Conservation (phyloP, 2,888 invertebrate genomes). For the Nectonema munidae region DNA sequence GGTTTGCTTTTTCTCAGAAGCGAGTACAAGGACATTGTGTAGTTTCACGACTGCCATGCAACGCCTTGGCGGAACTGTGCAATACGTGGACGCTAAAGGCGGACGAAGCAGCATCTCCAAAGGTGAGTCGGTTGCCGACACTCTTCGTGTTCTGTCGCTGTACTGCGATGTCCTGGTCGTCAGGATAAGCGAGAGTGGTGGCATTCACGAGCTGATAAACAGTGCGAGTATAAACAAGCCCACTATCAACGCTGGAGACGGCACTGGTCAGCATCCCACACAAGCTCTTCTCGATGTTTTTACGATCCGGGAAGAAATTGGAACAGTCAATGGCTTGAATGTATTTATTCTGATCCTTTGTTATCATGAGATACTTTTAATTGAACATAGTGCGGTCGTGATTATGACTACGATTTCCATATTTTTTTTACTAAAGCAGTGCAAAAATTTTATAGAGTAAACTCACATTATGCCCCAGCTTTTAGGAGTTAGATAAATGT, state of each 20-base stretch:
- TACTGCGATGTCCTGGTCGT: slow-evolving; percentile 73
- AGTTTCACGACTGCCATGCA: slow-evolving; percentile 91
- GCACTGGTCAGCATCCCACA: slow-evolving; percentile 77
- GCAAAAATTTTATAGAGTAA: too few relatives aligned
- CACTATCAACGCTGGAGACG: slow-evolving; percentile 95
- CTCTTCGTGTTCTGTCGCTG: slow-evolving; percentile 22
- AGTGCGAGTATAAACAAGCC: slow-evolving; percentile 45
- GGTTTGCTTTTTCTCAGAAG: slow-evolving; percentile 87
- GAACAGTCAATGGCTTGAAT: slow-evolving; percentile 78
- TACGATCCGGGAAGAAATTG: slow-evolving; percentile 88
- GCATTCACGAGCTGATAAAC: slow-evolving; percentile 41
- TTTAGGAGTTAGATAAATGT: too few relatives aligned
- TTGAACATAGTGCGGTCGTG: too few relatives aligned
- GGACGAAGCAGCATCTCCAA: slow-evolving; percentile 68
- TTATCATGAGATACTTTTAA: too few relatives aligned
- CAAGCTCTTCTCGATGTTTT: slow-evolving; percentile 86
- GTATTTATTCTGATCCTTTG: too few relatives aligned
- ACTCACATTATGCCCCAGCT: too few relatives aligned
- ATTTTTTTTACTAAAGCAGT: too few relatives aligned
- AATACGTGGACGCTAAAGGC: slow-evolving; percentile 27
- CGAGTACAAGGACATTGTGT: slow-evolving; percentile 69
- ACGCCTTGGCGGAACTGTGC: slow-evolving; percentile 60
- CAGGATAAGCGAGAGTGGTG: slow-evolving; percentile 31
- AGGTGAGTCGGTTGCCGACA: slow-evolving; percentile 57
- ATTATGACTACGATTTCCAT: too few relatives aligned